Base-by-base conservation (phyloP, 2,113 vertebrate species). In the Lepidothrix coronata region DNA sequence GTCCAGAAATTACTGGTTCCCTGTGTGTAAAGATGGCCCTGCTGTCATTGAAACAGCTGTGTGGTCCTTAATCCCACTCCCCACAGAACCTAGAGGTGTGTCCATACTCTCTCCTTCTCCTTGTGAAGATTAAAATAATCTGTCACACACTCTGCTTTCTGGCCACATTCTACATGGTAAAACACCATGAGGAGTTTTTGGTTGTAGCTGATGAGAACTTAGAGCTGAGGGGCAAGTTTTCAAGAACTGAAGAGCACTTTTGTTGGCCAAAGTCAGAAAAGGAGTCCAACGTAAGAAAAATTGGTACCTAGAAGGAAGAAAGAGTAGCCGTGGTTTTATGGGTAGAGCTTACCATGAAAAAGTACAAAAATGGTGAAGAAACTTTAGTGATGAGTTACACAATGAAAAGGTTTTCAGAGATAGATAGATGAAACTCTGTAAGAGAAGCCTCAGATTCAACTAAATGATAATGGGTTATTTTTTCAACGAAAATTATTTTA, bases 21-120 rank as follows among this genome's bases (percentile, higher is more conserved):
- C 0, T 28, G 8, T 57, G 31, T 2, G 0, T 58, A 61, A 58
- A 81, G 16, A 21, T 1, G 1, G 12, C 17, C 20, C 39, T 77
- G 44, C 12, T 81, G 8, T 54, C 39, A 28, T 20, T 63, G 62
- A 37, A 82, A 68, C 24, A 89, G 7, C 12, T 62, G 7, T 25
- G 14, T 21, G 24, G 31, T 33, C 31, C 71, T 55, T 65, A 33
- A 72, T 49, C 5, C n/a, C 7, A 21, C 14, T 73, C 17, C 18
- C 9, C 20, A 14, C n/a, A 54, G 54, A 73, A 24, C 16, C 12
- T 76, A 21, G 3, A 2, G 5, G 4, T 25, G 17, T 31, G 11
- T 85, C 49, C 11, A 6, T 33, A 7, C 8, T 48, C 14, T 66
- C 31, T 43, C 11, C 49, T 85, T 43, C 33, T 62, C 8, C 35